Evolutionary conservation across 2,113 vertebrate species (phyloP).

Genomic region (Lycaon pictus): DNA sequence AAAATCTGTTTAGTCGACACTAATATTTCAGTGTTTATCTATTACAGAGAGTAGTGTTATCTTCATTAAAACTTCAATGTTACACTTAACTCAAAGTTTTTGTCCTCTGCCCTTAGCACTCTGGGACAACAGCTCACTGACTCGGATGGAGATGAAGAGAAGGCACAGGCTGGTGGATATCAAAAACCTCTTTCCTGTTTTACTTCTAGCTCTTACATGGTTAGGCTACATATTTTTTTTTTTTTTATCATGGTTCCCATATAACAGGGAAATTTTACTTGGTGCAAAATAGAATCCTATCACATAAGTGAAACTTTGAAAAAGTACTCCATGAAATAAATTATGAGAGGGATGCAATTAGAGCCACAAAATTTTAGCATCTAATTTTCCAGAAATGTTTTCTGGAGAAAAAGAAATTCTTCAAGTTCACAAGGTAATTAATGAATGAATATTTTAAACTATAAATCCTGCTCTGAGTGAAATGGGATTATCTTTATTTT

Average conservation of each 20-base stretch:
- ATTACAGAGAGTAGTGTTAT: background rate
- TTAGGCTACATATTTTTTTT: background rate
- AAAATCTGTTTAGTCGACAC: background rate
- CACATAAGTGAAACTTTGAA: background rate
- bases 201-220: background rate
- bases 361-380: background rate
- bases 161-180: background rate
- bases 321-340: background rate
- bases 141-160: no score
- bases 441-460: background rate
- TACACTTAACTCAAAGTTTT: background rate
- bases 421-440: background rate
- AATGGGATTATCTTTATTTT: background rate
- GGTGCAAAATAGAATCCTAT: background rate
- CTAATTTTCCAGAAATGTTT: slow-evolving; percentile 36
- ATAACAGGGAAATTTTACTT: background rate
- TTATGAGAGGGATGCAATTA: background rate
- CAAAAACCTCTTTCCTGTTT: background rate
- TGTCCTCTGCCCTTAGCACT: background rate
- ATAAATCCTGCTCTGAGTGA: background rate
- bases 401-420: background rate
- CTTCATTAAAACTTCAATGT: background rate
- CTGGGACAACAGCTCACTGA: background rate
- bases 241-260: background rate
- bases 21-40: background rate